Evolutionary conservation across 2,797 vertebrate genomes (phyloP).

Genomic region (Poecilia wingei): DNA sequence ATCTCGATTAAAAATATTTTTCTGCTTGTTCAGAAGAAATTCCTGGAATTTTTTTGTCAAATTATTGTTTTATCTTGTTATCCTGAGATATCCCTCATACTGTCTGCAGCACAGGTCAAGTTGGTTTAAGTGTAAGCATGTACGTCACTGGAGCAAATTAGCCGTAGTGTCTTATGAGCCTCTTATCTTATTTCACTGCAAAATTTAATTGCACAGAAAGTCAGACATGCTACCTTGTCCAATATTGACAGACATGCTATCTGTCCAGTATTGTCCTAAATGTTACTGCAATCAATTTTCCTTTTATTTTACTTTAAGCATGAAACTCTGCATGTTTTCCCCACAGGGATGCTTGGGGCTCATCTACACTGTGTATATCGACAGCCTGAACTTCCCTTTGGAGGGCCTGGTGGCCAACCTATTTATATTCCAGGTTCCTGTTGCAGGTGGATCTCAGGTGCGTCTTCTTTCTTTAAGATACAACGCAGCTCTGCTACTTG

Average conservation of each 20-base stretch:
- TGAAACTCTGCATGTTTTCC: conserved; percentile 26
- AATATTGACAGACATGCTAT: conserved; percentile 5
- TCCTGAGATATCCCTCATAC: conserved; percentile 20
- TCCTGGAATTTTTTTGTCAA: conserved; percentile 28
- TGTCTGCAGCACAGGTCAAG: conserved; percentile 32
- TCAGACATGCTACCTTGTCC: conserved; percentile 5
- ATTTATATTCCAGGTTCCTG: conserved; percentile 92
- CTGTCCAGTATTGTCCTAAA: background rate
- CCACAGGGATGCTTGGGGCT: conserved; percentile 93
- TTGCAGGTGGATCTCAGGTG: conserved; percentile 96
- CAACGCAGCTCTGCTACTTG: conserved; percentile 60
- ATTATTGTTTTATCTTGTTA: conserved; percentile 52
- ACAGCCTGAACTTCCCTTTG: conserved; percentile 90
- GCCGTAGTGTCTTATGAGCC: conserved; percentile 16
- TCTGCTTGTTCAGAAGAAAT: conserved; percentile 35
- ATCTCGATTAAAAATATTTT: conserved; percentile 53
- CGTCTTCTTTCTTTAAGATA: conserved; percentile 56
- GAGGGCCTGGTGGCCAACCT: conserved; percentile 94
- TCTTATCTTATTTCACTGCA: conserved; percentile 29
- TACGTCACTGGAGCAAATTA: conserved; percentile 28
- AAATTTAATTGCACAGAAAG: conserved; percentile 9
- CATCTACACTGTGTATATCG: conserved; percentile 95
- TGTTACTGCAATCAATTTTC: background rate
- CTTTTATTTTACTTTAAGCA: background rate
- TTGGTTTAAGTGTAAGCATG: conserved; percentile 25